Conservation (phyloP, 1,140 invertebrate species). For the Microvelia longipes region DNA sequence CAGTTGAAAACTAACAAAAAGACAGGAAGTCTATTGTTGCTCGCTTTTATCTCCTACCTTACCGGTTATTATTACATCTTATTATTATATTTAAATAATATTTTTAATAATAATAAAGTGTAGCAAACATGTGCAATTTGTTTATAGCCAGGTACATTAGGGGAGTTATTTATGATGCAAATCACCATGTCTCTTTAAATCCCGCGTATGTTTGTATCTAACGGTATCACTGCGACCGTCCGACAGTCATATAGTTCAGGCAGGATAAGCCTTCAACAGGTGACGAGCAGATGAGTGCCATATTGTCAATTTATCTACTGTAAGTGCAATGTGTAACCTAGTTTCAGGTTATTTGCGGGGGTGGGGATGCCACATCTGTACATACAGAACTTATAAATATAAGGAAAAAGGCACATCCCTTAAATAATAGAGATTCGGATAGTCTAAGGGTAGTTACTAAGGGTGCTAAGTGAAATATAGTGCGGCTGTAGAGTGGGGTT, state of each 20-base stretch:
- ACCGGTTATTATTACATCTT: too few species aligned
- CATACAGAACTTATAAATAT: background rate
- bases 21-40: too few species aligned
- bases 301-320: background rate
- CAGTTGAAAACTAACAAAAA: too few species aligned
- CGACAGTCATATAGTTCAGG: background rate
- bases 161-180: background rate
- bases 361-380: background rate
- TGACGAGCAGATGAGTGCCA: background rate
- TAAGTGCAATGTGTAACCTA: background rate
- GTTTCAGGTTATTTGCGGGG: background rate
- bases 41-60: too few species aligned
- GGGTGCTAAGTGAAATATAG: too few species aligned
- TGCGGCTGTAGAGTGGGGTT: too few species aligned
- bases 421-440: background rate
- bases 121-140: too few species aligned
- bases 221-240: background rate
- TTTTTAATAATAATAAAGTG: too few species aligned
- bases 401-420: background rate
- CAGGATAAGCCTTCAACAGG: background rate
- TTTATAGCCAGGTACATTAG: too few species aligned
- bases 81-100: too few species aligned
- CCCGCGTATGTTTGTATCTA: background rate
- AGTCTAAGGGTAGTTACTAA: background rate
- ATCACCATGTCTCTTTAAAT: background rate